Base-by-base conservation (phyloP, 2,888 invertebrate species). In the Spicauda simplicius region DNA sequence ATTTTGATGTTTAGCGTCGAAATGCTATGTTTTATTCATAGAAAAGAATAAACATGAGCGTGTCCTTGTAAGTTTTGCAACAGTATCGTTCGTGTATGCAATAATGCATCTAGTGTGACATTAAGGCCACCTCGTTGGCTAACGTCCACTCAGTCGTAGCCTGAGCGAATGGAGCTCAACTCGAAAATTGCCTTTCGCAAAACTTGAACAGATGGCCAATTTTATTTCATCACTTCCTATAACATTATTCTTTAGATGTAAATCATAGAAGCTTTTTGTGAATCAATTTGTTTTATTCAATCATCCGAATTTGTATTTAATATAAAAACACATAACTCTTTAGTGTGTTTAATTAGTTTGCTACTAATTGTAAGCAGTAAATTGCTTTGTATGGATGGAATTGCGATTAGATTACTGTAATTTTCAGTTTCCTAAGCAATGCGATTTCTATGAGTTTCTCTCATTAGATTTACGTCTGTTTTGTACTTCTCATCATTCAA, bases 91-190 rank as follows among this genome's bases (percentile, higher is more conserved):
- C 54, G 52, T 65, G 65, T 54, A 54, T 53, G 65, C 54, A 65
- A 64, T 41, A 63, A 58, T 19, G 37, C 53, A 64, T 64, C 64
- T 59, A 59, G 65, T 54, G 64, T 64, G 69, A 73, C 80, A 85
- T 83, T 86, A 84, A 81, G 82, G 85, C 73, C 80, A 73, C 69
- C 77, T 86, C 83, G 77, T 86, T 84, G 79, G 74, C 73, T 77
- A 83, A 85, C 75, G 73, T 75, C 73, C 74, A 65, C 65, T 65
- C 30, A 59, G 59, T 45, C 59, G 74, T 72, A 58, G 74, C 71
- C 74, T 78, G 77, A 84, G 77, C 76, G 80, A 83, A 74, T 82
- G 80, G 80, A 84, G 80, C 81, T 76, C 33, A 76, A 82, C 73
- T 78, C 67, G 75, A 79, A 78, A 77, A 80, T 78, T 76, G 73